Conservation (phyloP, 2,888 invertebrate species). For the Emmelina monodactyla region DNA sequence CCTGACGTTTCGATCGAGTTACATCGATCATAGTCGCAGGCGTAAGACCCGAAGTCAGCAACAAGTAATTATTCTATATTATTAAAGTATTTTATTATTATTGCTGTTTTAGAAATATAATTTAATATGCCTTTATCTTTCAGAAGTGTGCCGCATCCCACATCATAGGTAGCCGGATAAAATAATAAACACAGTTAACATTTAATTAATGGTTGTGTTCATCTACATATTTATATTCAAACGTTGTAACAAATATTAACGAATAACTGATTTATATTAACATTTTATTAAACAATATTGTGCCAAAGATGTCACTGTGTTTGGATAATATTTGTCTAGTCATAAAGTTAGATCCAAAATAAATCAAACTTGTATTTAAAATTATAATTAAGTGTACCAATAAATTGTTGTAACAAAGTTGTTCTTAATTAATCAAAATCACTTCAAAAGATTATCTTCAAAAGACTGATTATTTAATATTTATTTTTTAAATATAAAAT, state of each 20-base stretch:
- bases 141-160: slow-evolving; percentile 49
- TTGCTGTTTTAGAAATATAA: background rate
- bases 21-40: too few species aligned
- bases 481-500: slow-evolving; percentile 33
- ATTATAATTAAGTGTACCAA: background rate
- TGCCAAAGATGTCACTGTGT: too few species aligned
- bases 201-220: slow-evolving; percentile 34
- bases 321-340: slow-evolving; percentile 10
- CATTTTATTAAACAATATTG: too few species aligned
- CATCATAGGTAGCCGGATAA: slow-evolving; percentile 49
- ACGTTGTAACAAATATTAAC: slow-evolving; percentile 11
- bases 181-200: slow-evolving; percentile 4
- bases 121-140: slow-evolving; percentile 17
- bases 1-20: too few species aligned
- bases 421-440: slow-evolving; percentile 14
- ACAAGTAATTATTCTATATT: background rate
- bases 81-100: background rate
- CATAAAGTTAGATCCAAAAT: slow-evolving; percentile 5
- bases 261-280: slow-evolving; percentile 11
- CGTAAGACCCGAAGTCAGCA: background rate
- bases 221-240: slow-evolving; percentile 17
- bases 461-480: slow-evolving; percentile 61
- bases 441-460: slow-evolving; percentile 41
- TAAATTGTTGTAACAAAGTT: background rate
- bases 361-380: background rate